A percentile compares a stretch with the other conserved stretches of the same genome.
Evolutionary conservation across 2,888 invertebrate genomes (phyloP).

Genomic region (Conomelus anceps): DNA sequence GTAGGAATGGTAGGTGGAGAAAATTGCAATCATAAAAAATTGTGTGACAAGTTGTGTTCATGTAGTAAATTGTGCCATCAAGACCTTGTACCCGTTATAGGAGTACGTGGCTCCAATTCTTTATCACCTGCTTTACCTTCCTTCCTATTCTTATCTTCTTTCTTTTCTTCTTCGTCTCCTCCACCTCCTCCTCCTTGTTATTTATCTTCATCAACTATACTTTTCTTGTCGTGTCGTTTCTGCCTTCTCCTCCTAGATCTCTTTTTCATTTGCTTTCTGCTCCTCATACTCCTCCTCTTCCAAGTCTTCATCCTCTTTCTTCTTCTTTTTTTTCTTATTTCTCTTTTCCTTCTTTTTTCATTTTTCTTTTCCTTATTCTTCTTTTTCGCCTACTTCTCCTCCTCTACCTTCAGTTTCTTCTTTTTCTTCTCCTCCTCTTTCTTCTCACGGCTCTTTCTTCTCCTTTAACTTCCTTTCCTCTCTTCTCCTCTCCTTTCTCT

Average conservation of each 20-base stretch:
- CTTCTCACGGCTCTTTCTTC: background rate
- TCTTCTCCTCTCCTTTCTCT: background rate
- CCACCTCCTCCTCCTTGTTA: background rate
- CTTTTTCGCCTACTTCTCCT: background rate
- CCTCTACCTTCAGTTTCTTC: background rate
- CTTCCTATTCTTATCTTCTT: background rate
- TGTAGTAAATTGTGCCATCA: too few species aligned
- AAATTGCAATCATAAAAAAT: background rate
- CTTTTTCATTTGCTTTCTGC: background rate
- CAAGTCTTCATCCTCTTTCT: background rate
- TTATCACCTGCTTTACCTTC: background rate
- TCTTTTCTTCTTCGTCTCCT: background rate
- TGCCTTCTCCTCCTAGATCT: background rate
- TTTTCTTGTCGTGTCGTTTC: background rate
- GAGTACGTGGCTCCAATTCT: background rate
- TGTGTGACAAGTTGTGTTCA: background rate
- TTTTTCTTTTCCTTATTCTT: background rate
- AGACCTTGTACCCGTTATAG: background rate
- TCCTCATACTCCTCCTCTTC: background rate
- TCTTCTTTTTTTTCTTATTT: background rate
- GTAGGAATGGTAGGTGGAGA: background rate
- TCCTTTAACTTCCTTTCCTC: background rate
- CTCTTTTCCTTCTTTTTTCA: background rate
- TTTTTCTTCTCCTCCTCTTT: background rate
- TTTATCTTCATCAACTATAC: background rate